Base-by-base conservation (phyloP, 2,113 vertebrate genomes). In the Callipepla californica region DNA sequence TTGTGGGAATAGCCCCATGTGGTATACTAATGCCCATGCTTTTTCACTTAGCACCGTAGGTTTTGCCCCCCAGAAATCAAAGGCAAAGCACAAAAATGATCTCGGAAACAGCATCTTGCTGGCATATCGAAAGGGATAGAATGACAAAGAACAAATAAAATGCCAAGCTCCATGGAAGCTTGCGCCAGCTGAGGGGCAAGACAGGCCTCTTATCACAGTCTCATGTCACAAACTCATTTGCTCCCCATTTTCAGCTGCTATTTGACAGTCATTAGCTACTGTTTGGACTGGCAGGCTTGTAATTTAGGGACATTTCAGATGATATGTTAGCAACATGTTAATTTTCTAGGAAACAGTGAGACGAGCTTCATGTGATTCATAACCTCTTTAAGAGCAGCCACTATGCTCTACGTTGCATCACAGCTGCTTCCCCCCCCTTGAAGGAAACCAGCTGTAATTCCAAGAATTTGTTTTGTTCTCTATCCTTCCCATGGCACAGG, bases 281-380 rank as follows among this genome's bases (percentile, higher is more conserved):
- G 63, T 92, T 94, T 85, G 76, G 87, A 57, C 85, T 88, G 85
- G 68, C 75, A 92, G 61, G 40, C 80, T 92, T 87, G 69, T 78
- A 95, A 95, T 90, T 88, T 93, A 86, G 53, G 91, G 73, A 40
- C 61, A 80, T 91, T 90, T 91, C 79, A 88, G 79, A 78, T 92
- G 68, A 93, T 85, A 87, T 63, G 92, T 80, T 94, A 93, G 85
- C 74, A 89, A 94, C 79, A 93, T 87, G 76, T 80, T 94, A 78
- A 86, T 94, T 96, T 94, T 93, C 94, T 83, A 88, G 73, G 80
- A 90, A 94, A 88, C 66, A 83, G 36, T 66, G 85, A 90, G 76
- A 85, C 89, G 57, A 92, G 73, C 36, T 84, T 77, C 20, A 1
- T 77, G 38, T 90, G 93, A 92, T 80, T 90, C 76, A 88, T 93